These are phyloP conservation scores for Pterocles gutturalis DNA, from an alignment of 2,113 vertebrate genomes.

Conservation along the genomic window DNA sequence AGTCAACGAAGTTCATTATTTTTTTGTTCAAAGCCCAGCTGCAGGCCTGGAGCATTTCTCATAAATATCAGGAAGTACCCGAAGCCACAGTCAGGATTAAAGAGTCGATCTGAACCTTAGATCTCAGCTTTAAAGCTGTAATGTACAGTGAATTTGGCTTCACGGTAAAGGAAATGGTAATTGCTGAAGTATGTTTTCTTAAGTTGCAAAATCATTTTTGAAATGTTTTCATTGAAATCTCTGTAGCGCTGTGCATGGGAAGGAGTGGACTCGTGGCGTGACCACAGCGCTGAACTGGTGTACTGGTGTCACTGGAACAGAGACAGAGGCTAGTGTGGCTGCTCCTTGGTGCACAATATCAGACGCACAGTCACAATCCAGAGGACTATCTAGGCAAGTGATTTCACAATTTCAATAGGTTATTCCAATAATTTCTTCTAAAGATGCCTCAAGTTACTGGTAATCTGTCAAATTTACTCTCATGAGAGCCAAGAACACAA, in stretches of 20 bases:
- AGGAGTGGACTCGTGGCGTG: background rate
- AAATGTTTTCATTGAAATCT: slow-evolving; percentile 42
- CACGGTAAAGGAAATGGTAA: slow-evolving; percentile 71
- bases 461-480: background rate
- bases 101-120: slow-evolving; percentile 71
- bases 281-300: background rate
- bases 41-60: slow-evolving; percentile 70
- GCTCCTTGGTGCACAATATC: background rate
- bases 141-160: slow-evolving; percentile 67
- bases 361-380: background rate
- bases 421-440: background rate
- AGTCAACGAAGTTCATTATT: slow-evolving; percentile 56
- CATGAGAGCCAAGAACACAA: background rate
- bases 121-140: slow-evolving; percentile 74
- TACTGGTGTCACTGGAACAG: background rate
- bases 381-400: background rate
- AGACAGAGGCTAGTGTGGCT: background rate
- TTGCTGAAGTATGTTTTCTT: slow-evolving; percentile 77
- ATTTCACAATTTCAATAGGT: accelerated
- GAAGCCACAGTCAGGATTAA: slow-evolving; percentile 76
- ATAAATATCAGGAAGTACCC: slow-evolving; percentile 77
- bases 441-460: background rate
- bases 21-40: slow-evolving; percentile 73
- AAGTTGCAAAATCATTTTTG: slow-evolving; percentile 61
- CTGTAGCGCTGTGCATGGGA: background rate